Base-by-base conservation (phyloP, 2,113 vertebrate genomes). In the Callopanchax toddi region DNA sequence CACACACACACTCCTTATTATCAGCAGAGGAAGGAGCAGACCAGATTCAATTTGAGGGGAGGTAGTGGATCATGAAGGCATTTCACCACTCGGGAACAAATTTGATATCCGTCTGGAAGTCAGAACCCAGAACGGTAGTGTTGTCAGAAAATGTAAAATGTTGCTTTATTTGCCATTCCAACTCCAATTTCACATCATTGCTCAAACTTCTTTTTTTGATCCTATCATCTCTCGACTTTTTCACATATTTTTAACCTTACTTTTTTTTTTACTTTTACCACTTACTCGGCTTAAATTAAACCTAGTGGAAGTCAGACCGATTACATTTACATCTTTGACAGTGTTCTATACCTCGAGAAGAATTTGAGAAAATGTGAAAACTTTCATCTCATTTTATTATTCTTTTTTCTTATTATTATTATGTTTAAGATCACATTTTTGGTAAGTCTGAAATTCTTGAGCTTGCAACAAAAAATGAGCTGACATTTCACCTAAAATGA, bases 1-100 rank as follows among this genome's bases (percentile, higher is more conserved):
- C n/a, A n/a, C n/a, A n/a, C n/a, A n/a, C n/a, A n/a, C n/a, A n/a
- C n/a, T n/a, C 37, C 60, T 80, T 76, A 86, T 81, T 84, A 87
- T 86, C 82, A 79, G 83, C 64, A 37, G 56, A 66, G 75, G 76
- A 75, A 67, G 70, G 53, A 74, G 76, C 46, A 46, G 72, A 54
- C 46, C 76, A 68, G 74, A 85, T 86, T 89, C 76, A 81, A 85
- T 87, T 84, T 83, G 58, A 75, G 68, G 40, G 48, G 67, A 85
- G 82, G 81, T 75, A 74, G 82, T 81, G 86, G 79, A 82, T 87
- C 82, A 81, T 83, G 78, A 82, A 85, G 73, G 71, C 83, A 60
- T 76, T 81, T 78, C 81, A 54, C 58, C 76, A 79, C 73, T 80
- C 69, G 58, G 79, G 76, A 86, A 82, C 76, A 82, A 81, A 87